These are phyloP conservation scores for Mesorhabditis sp. DNA, from an alignment of 2,888 invertebrate species.

Conservation along the genomic window DNA sequence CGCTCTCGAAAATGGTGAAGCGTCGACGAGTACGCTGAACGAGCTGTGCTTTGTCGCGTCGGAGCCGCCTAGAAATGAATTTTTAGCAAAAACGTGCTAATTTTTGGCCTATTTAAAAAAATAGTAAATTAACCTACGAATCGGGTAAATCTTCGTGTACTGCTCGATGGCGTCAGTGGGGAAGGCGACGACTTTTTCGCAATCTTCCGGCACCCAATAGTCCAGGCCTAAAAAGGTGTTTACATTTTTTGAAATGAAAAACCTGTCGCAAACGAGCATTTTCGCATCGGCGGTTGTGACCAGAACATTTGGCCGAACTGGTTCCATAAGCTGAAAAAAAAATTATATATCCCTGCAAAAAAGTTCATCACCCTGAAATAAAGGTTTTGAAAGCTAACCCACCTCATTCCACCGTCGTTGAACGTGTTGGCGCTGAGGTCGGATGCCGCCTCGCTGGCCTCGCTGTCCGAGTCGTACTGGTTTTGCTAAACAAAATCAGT, in stretches of 20 bases:
- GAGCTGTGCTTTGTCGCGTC: not conserved
- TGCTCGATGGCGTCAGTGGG: not conserved
- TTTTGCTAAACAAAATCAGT: not conserved
- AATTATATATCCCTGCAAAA: not conserved
- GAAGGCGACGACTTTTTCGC: slow-evolving; percentile 1
- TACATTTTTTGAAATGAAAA: too few species aligned
- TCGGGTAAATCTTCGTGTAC: slow-evolving; percentile 1
- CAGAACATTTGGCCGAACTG: slow-evolving; percentile 4
- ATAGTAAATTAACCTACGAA: not conserved
- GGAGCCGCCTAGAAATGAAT: not conserved
- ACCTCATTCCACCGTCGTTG: not conserved
- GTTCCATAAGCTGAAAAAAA: not conserved
- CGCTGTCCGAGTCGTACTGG: not conserved
- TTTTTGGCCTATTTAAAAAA: not conserved
- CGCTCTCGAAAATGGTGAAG: not conserved
- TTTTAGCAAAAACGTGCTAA: not conserved
- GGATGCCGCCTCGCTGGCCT: not conserved
- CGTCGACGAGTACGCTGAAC: not conserved
- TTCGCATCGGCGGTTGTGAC: not conserved
- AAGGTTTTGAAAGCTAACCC: too few species aligned
- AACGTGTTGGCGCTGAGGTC: not conserved
- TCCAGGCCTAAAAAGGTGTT: slow-evolving; percentile 3
- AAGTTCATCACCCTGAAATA: not conserved
- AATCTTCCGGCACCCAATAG: not conserved
- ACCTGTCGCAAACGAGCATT: not conserved